Base-by-base conservation (phyloP, 2,797 vertebrate species). In the Crocidura indochinensis region DNA sequence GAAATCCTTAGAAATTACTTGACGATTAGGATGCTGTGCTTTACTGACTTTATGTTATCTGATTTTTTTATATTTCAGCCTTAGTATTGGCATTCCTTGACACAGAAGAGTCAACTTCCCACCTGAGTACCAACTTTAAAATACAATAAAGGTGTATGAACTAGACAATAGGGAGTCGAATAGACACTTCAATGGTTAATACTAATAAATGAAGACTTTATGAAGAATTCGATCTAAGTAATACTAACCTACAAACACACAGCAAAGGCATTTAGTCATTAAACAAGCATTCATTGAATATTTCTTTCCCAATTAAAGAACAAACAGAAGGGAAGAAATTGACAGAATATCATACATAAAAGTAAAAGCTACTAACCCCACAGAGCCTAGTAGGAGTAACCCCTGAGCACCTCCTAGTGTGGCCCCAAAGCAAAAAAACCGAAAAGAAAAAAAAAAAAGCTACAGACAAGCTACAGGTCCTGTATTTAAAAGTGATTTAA, bases 261-360 rank as follows among this genome's bases (percentile, higher is more conserved):
- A 31, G 24, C 49, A 44, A 91, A 74, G 53, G 14, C 15, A 20
- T 49, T 17, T 15, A 90, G 65, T 91, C 76, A 78, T 89, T 84
- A 6, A 79, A 67, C 74, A 81, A 75, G 46, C 53, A 65, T 80
- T 76, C 90, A 74, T 86, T n/a, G 15, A 83, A 44, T 93, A 88
- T n/a, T 76, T 10, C 79, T 29, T 74, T 20, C 31, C 64, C 90
- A 46, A 6, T 10, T 31, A 14, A 10, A 71, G 6, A 82, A 79
- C 24, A 83, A 82, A 31, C 89, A 56, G 49, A 38, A 5, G 14
- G 10, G 9, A 62, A 2, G n/a, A 60, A 29, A 3, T 53, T 20
- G 19, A 84, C 49, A 78, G 89, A 94, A 81, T 73, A 65, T 51
- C 82, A 20, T 0, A 67, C 46, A 87, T 71, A 49, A 44, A 72